These are phyloP conservation scores for Papilio polyxenes DNA, from an alignment of 1,140 invertebrate genomes.

Conservation along the genomic window DNA sequence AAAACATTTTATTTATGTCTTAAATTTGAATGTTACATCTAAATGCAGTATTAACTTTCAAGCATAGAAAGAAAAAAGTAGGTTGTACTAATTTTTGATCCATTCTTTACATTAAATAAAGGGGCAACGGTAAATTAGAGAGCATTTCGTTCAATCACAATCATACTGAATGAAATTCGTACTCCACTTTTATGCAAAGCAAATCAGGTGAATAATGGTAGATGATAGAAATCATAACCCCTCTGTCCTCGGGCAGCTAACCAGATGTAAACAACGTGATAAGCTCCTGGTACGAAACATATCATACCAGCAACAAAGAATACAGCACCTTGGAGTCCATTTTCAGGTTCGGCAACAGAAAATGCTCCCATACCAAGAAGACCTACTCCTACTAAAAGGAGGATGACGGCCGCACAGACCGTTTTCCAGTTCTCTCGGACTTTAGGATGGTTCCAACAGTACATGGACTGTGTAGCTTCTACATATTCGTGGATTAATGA, in stretches of 20 bases:
- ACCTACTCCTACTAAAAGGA: constrained; percentile 89
- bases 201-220: constrained; percentile 89
- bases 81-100: constrained; percentile 12
- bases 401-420: constrained; percentile 87
- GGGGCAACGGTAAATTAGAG: constrained; percentile 43
- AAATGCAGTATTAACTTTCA: background rate
- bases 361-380: constrained; percentile 87
- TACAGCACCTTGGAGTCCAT: constrained; percentile 88
- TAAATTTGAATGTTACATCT: background rate
- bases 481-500: constrained; percentile 89
- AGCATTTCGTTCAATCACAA: constrained; percentile 43
- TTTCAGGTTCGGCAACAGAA: constrained; percentile 84
- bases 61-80: background rate
- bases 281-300: constrained; percentile 90
- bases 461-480: constrained; percentile 82
- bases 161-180: constrained; percentile 48
- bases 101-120: background rate
- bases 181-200: constrained; percentile 50
- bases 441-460: constrained; percentile 91
- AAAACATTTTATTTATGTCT: background rate
- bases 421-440: constrained; percentile 92
- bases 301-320: constrained; percentile 91
- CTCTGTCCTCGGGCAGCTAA: constrained; percentile 89
- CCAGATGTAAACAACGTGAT: constrained; percentile 92
- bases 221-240: constrained; percentile 91